A percentile compares a stretch with the other conserved stretches of the same genome.
phyloP scores from a whole-genome alignment of 2,797 vertebrate species.

The Poeciliopsis presidionis region DNA sequence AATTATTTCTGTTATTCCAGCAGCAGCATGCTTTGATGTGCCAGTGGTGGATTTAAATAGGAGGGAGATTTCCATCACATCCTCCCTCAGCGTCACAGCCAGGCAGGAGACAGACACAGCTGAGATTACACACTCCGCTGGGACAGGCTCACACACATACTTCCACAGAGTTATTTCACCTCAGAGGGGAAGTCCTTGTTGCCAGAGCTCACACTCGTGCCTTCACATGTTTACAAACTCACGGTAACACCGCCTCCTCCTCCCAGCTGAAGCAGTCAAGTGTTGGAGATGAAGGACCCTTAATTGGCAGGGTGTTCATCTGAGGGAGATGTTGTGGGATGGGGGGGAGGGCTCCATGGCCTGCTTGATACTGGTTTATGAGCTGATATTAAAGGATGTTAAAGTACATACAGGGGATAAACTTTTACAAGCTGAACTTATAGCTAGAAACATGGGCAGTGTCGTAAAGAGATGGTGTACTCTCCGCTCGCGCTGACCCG shows the following conservation, averaged over 20 bases:
- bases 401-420: conserved; percentile 81
- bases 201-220: conserved; percentile 42
- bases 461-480: conserved; percentile 68
- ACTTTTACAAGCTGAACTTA: conserved; percentile 79
- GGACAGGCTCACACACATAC: conserved; percentile 43
- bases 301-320: conserved; percentile 69
- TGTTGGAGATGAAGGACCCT: conserved; percentile 54
- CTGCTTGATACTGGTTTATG: conserved; percentile 79
- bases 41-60: conserved; percentile 98
- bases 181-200: conserved; percentile 58
- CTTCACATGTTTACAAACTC: conserved; percentile 51
- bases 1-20: conserved; percentile 85
- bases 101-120: conserved; percentile 92
- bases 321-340: conserved; percentile 24
- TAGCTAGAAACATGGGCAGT: conserved; percentile 65
- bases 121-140: conserved; percentile 70
- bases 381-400: conserved; percentile 78
- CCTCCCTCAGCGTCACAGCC: conserved; percentile 91
- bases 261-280: conserved; percentile 51
- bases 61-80: conserved; percentile 95
- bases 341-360: conserved; percentile 50
- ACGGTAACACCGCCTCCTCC: conserved; percentile 14
- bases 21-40: conserved; percentile 93
- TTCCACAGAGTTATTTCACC: conserved; percentile 52
- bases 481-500: conserved; percentile 25